Percentiles rank a stretch among this genome's conserved stretches.
phyloP scores from a whole-genome alignment of 1,140 invertebrate species.

The Psix sp. region DNA sequence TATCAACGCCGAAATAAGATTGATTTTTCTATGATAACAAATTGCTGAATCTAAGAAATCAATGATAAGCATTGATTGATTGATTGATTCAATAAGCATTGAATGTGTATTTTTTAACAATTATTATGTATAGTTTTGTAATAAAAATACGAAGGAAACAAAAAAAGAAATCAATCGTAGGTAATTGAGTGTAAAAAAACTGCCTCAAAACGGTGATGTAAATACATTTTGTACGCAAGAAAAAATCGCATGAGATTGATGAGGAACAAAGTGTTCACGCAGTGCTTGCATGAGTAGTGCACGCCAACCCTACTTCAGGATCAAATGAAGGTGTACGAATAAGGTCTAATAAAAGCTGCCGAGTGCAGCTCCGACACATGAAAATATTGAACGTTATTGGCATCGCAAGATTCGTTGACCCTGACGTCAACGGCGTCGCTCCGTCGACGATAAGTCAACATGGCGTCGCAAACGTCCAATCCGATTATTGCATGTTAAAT shows the following conservation, averaged over 20 bases:
- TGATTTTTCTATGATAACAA: too few relatives aligned
- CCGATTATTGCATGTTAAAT: slow-evolving; percentile 49
- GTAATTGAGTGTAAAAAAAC: slow-evolving; percentile 35
- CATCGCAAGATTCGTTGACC: slow-evolving; percentile 65
- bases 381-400: slow-evolving; percentile 54
- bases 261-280: slow-evolving; percentile 48
- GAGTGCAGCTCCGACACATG: slow-evolving; percentile 19
- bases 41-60: too few relatives aligned
- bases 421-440: slow-evolving; percentile 60
- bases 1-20: too few relatives aligned
- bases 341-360: not conserved
- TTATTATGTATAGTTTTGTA: not conserved
- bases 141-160: too few relatives aligned
- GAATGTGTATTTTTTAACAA: not conserved
- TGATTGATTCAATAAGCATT: too few relatives aligned
- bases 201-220: slow-evolving; percentile 8
- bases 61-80: too few relatives aligned
- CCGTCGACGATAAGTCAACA: slow-evolving; percentile 49
- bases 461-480: slow-evolving; percentile 28
- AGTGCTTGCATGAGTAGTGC: slow-evolving; percentile 31
- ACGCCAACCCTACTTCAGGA: slow-evolving; percentile 4
- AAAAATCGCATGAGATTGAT: slow-evolving; percentile 17
- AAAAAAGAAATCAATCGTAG: slow-evolving; percentile 20
- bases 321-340: not conserved
- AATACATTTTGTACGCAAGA: slow-evolving; percentile 15